Evolutionary conservation across 2,888 invertebrate species (phyloP), one percentile per base, ranked within the genome.

Genomic region (Cosmia pyralina): DNA sequence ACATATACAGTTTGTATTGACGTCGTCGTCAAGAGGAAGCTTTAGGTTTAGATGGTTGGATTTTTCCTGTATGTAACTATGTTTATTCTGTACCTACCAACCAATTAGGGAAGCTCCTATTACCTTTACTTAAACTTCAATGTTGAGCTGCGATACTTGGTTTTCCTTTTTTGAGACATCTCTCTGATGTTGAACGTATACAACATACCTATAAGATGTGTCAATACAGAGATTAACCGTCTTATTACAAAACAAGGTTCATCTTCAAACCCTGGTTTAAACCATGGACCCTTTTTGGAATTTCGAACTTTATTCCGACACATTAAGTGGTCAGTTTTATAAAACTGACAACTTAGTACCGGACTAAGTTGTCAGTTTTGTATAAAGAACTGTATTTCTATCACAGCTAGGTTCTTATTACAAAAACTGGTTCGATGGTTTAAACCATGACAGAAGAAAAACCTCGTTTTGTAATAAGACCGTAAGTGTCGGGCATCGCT

Each of bases 401-500:
- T n/a, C n/a, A n/a, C n/a, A n/a, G n/a, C n/a, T n/a, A n/a, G n/a
- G n/a, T n/a, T n/a, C n/a, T n/a, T n/a, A n/a, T n/a, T n/a, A n/a
- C n/a, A n/a, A n/a, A n/a, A n/a, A n/a, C n/a, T n/a, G n/a, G n/a
- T n/a, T n/a, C n/a, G n/a, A n/a, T n/a, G n/a, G n/a, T n/a, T n/a
- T n/a, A n/a, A n/a, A n/a, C n/a, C n/a, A n/a, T n/a, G n/a, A n/a
- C n/a, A n/a, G n/a, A n/a, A n/a, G n/a, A n/a, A n/a, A n/a, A n/a
- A n/a, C n/a, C n/a, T n/a, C n/a, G n/a, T n/a, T n/a, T n/a, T n/a
- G n/a, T n/a, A n/a, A n/a, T n/a, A n/a, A n/a, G n/a, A n/a, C n/a
- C n/a, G n/a, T n/a, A n/a, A n/a, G n/a, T n/a, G n/a, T 90, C 91
- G 88, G 88, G 73, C 87, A 87, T 85, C 82, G 80, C 86, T 82